Base-by-base conservation (phyloP, 2,888 invertebrate species). In the Melinopterus prodromus region DNA sequence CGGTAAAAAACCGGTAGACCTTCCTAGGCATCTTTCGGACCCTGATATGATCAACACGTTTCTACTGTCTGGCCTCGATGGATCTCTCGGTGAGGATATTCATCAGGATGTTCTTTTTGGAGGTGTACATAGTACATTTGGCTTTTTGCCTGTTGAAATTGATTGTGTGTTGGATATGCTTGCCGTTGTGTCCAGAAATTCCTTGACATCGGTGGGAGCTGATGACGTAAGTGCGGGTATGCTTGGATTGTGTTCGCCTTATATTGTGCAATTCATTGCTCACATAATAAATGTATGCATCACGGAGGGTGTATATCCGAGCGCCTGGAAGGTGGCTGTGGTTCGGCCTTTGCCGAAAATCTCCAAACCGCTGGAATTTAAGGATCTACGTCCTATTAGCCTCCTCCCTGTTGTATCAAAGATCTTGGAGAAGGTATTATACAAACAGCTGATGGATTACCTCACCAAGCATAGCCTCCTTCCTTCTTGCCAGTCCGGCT, bases 181-280 rank as follows among this genome's bases (percentile, higher is more conserved):
- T 26, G 26, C 26, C 26, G 26, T 26, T 26, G 26, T 26, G 26
- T 26, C 26, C 26, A 26, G 26, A 3, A 26, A 26, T 26, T 26
- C 26, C 26, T 26, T 26, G 26, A 26, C 26, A 26, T 26, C 26
- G 26, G 26, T 16, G 12, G n/a, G 4, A 9, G 7, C 16, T 14
- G n/a, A 71, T 71, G 2, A 16, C 15, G 6, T 70, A 70, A 16
- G 16, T 70, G 16, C 16, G n/a, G 16, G 70, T 15, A 70, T 70
- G 70, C n/a, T 70, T 70, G 16, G 16, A 70, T 16, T 70, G n/a
- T 70, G 70, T 16, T 70, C 70, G n/a, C 70, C 70, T 70, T 70
- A 70, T 16, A 70, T 70, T 15, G 16, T 70, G n/a, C 70, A n/a
- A 70, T 16, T 15, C 70, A 70, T 70, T 6, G 16, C 70, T 71